Base-by-base conservation (phyloP, 2,113 vertebrate species). In the Clarias gariepinus region DNA sequence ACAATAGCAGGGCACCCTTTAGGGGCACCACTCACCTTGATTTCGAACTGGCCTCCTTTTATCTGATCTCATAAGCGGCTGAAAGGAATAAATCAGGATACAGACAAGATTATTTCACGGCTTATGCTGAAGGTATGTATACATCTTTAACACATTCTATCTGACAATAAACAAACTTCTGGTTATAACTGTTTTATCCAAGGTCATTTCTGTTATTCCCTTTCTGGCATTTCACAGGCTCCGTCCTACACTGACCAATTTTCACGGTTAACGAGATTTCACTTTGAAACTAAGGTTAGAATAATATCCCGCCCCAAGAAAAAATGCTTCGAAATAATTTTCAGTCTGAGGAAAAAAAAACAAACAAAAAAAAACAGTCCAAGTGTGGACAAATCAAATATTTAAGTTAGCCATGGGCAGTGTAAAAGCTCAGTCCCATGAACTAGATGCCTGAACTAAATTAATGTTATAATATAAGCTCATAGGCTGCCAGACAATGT, bases 1-100 rank as follows among this genome's bases (percentile, higher is more conserved):
- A 68, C 11, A 52, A 74, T 11, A 52, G 83, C 8, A 82, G 30
- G 66, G 15, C 12, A 86, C 19, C 53, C 8, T 57, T 4, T 13
- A 33, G 25, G 78, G 60, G 36, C 3, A 60, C 18, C 12, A 25
- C 52, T 82, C 52, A 87, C 86, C 80, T 87, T 69, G 28, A n/a
- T 28, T 63, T 30, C 36, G 52, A 41, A n/a, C n/a, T 76, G 52
- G 23, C 15, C 60, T 55, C 53, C 68, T 57, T 63, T 33, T 87
- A 1, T 61, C 57, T 23, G 73, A 47, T 63, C 57, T 68, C 23
- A 87, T 52, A 28, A 89, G 86, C 52, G 74, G 12, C 89, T 89
- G 28, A 52, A 83, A 73, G 21, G 16, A 78, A 83, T 8, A 64
- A 82, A 15, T 10, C 33, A 58, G 13, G 81, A 23, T 1, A 33